Conservation (phyloP, 2,113 vertebrate species). For the Calypte anna region DNA sequence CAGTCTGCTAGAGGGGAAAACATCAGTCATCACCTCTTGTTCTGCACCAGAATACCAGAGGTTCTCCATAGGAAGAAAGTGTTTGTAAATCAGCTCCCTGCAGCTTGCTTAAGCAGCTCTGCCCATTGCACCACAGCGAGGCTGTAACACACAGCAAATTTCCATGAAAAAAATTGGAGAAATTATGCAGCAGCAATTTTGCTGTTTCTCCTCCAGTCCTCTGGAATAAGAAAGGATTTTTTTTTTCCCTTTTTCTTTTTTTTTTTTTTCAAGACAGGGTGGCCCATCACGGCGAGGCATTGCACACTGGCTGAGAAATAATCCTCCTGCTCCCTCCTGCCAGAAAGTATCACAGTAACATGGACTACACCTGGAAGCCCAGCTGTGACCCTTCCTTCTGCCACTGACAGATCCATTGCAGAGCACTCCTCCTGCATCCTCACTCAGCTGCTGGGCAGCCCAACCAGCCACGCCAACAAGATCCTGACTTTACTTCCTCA, state of each 20-base stretch:
- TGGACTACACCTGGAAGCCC: neutral
- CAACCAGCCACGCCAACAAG: neutral
- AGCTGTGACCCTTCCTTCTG: no score
- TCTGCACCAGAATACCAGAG: conserved; percentile 15
- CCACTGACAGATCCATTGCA: neutral
- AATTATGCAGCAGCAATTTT: neutral
- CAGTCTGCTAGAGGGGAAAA: neutral
- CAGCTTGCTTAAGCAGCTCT: conserved; percentile 17
- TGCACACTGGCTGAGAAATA: neutral
- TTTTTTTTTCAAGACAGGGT: neutral
- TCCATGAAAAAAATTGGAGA: neutral
- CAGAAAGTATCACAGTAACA: neutral
- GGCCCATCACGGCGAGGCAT: rapidly evolving
- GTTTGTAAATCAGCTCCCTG: conserved; percentile 43
- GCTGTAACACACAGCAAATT: neutral
- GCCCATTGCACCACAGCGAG: neutral
- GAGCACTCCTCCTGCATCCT: neutral
- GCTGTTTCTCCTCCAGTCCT: neutral
- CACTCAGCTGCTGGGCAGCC: neutral
- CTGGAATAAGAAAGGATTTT: neutral
- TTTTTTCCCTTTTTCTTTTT: no score
- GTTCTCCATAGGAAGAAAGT: neutral
- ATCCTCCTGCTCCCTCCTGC: neutral
- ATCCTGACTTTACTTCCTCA: neutral
- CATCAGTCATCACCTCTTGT: neutral